These are phyloP conservation scores for Gortyna flavago DNA, from an alignment of 2,888 invertebrate genomes.

Conservation along the genomic window DNA sequence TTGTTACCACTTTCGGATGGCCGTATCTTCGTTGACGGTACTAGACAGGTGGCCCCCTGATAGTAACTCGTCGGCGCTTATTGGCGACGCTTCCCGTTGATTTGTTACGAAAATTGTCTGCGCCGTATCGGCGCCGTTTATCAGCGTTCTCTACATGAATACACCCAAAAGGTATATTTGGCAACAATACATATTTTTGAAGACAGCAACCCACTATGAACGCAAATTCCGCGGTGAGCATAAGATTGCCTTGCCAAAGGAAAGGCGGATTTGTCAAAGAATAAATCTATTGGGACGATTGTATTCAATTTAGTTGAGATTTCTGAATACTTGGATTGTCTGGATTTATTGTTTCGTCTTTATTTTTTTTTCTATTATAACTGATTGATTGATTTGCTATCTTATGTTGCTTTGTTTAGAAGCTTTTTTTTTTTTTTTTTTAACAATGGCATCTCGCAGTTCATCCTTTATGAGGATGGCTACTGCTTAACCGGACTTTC, in stretches of 20 bases:
- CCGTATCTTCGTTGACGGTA: neutral
- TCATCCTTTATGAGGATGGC: too few relatives aligned
- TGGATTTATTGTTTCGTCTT: constrained; percentile 10
- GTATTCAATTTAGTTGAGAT: constrained; percentile 7
- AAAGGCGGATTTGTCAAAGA: constrained; percentile 42
- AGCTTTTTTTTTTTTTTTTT: too few relatives aligned
- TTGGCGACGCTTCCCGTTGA: neutral
- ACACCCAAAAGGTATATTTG: neutral
- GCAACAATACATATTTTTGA: constrained; percentile 16
- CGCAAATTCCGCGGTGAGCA: constrained; percentile 31
- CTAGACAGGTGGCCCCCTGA: neutral
- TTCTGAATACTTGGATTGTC: constrained; percentile 5
- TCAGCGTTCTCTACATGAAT: neutral
- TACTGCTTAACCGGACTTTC: too few relatives aligned
- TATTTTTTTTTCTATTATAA: neutral
- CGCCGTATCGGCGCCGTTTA: neutral
- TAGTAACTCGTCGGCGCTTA: neutral
- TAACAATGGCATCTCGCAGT: too few relatives aligned
- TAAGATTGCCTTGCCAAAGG: constrained; percentile 29
- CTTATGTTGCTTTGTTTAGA: neutral
- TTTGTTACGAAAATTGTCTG: neutral
- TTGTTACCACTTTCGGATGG: neutral
- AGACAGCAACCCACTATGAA: constrained; percentile 15
- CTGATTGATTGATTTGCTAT: neutral
- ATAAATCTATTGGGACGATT: constrained; percentile 24